A percentile compares a stretch with the other conserved stretches of the same genome.
Evolutionary conservation across 2,113 vertebrate genomes (phyloP).

Genomic region (Patagioenas fasciata): DNA sequence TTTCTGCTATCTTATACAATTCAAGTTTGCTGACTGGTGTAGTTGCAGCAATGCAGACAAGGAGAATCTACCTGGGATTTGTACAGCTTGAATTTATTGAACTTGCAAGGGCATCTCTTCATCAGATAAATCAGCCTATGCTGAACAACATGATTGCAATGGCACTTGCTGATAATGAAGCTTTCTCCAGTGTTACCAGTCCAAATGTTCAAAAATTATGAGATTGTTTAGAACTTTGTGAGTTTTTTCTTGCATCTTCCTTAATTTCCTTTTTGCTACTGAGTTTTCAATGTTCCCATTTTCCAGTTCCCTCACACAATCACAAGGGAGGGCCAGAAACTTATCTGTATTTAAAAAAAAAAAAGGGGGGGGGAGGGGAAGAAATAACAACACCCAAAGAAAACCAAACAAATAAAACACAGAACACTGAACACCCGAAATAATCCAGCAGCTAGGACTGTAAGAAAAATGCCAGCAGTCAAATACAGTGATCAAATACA

Average conservation of each 20-base stretch:
- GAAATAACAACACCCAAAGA: background rate
- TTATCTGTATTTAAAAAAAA: background rate
- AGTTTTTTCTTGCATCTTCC: background rate
- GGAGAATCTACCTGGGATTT: background rate
- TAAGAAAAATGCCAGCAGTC: background rate
- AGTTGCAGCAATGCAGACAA: background rate
- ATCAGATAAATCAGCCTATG: background rate
- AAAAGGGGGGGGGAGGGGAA: too few species aligned
- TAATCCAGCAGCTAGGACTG: background rate
- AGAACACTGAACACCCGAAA: background rate
- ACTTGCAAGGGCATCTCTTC: background rate
- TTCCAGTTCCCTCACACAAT: background rate
- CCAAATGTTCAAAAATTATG: background rate
- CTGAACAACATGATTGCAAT: background rate
- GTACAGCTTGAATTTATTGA: background rate
- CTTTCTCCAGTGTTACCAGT: background rate
- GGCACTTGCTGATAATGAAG: background rate
- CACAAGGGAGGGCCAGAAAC: background rate
- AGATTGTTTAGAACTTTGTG: background rate
- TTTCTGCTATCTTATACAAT: background rate
- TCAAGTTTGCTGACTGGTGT: background rate
- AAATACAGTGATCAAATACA: background rate
- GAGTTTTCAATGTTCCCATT: background rate
- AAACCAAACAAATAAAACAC: background rate
- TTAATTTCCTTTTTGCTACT: constrained; percentile 13